Percentiles rank a stretch among this genome's conserved stretches.
These are phyloP conservation scores for Ploceus nigricollis DNA, from an alignment of 2,113 vertebrate species.

Conservation along the genomic window DNA sequence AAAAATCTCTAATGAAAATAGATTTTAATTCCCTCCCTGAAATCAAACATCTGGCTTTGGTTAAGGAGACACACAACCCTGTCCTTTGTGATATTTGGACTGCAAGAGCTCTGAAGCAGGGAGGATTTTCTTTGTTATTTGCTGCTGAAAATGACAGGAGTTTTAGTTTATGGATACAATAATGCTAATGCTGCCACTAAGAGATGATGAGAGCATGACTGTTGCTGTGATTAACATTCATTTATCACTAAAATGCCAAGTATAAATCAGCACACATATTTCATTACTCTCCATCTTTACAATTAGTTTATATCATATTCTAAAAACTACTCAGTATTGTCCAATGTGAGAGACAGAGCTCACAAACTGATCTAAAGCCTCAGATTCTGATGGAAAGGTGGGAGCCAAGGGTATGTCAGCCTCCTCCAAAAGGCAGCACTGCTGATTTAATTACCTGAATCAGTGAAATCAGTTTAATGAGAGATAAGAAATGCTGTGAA, in stretches of 20 bases:
- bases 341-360: not conserved
- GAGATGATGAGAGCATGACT: not conserved
- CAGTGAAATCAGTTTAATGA: not conserved
- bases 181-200: not conserved
- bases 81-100: not conserved
- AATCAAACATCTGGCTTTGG: conserved; percentile 40
- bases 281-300: not conserved
- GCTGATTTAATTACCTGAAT: not conserved
- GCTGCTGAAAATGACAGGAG: not conserved
- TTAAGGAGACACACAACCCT: not conserved
- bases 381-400: not conserved
- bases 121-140: not conserved
- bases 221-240: not conserved
- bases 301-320: not conserved
- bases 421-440: not conserved
- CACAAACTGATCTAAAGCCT: not conserved
- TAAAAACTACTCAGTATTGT: not conserved
- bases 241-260: not conserved
- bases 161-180: not conserved
- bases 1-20: conserved; percentile 44
- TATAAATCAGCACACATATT: not conserved
- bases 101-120: not conserved
- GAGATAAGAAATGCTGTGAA: not conserved
- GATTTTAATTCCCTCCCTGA: conserved; percentile 22
- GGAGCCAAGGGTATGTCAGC: not conserved